phyloP scores from a whole-genome alignment of 2,888 invertebrate species.

The Nasonia oneida region DNA sequence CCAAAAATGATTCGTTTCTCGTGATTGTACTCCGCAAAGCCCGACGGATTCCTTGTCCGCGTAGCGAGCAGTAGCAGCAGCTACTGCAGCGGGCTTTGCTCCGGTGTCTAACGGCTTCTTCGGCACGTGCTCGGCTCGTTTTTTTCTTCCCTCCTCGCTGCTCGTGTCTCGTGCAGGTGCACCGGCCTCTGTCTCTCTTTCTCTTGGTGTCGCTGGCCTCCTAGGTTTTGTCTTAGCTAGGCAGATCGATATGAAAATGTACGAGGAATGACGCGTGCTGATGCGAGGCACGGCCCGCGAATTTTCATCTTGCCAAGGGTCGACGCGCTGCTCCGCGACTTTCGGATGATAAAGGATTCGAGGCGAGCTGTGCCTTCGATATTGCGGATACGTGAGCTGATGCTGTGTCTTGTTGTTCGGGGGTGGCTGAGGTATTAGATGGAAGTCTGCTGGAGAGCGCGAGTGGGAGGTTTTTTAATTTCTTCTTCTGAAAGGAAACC shows the following conservation, averaged over 20 bases:
- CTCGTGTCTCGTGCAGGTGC: not conserved
- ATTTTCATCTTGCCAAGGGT: slow-evolving; percentile 55
- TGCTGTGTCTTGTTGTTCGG: not conserved
- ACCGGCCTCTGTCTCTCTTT: not conserved
- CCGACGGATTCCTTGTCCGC: slow-evolving; percentile 17
- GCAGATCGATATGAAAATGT: slow-evolving; percentile 47
- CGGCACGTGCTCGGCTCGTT: slow-evolving; percentile 21
- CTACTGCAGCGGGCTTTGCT: slow-evolving; percentile 24
- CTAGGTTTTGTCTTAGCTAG: not conserved
- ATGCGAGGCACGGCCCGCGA: slow-evolving; percentile 38
- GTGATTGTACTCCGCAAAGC: slow-evolving; percentile 62
- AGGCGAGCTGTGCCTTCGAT: slow-evolving; percentile 34
- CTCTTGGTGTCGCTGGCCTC: slow-evolving; percentile 29
- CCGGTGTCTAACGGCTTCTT: not conserved
- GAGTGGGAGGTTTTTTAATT: slow-evolving; percentile 25
- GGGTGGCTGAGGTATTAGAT: not conserved
- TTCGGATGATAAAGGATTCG: slow-evolving; percentile 47
- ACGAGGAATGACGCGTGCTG: not conserved
- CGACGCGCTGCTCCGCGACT: slow-evolving; percentile 5
- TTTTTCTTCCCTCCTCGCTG: not conserved
- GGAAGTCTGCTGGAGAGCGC: not conserved
- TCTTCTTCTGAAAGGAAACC: not conserved
- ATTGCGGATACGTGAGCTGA: slow-evolving; percentile 5
- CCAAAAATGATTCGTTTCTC: slow-evolving; percentile 64
- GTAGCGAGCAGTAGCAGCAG: not conserved